Evolutionary conservation across 2,113 vertebrate genomes (phyloP).

Genomic region (Herpailurus yagouaroundi): DNA sequence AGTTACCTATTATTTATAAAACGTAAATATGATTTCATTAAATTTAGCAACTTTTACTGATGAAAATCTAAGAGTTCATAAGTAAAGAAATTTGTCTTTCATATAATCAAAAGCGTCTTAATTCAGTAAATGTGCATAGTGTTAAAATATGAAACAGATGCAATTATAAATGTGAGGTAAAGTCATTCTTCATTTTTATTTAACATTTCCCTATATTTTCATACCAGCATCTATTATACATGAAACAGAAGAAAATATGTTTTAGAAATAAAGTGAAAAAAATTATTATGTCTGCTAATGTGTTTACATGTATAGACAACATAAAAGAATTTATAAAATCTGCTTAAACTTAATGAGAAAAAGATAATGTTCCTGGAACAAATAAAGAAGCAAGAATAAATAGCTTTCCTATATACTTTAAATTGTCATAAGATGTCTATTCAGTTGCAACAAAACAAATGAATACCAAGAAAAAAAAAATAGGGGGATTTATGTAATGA

Average conservation of each 20-base stretch:
- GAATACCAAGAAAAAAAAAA: background rate
- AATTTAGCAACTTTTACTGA: background rate
- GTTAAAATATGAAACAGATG: background rate
- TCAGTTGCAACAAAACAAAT: background rate
- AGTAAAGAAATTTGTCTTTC: background rate
- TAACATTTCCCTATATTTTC: background rate
- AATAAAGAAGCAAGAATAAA: background rate
- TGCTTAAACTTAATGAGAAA: background rate
- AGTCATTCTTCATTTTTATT: background rate
- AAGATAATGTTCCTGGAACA: background rate
- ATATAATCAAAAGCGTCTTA: background rate
- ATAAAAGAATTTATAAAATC: background rate
- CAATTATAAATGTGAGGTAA: background rate
- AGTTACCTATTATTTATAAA: background rate
- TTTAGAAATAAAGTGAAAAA: background rate
- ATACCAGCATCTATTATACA: background rate
- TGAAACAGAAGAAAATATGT: background rate
- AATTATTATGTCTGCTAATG: background rate
- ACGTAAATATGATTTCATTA: background rate
- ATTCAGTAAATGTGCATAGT: background rate
- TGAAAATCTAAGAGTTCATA: background rate
- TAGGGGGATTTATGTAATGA: background rate
- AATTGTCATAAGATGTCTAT: background rate
- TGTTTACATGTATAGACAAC: background rate
- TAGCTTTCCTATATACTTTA: background rate